phyloP scores from a whole-genome alignment of 1,140 invertebrate species.

The Cotesia typhae region DNA sequence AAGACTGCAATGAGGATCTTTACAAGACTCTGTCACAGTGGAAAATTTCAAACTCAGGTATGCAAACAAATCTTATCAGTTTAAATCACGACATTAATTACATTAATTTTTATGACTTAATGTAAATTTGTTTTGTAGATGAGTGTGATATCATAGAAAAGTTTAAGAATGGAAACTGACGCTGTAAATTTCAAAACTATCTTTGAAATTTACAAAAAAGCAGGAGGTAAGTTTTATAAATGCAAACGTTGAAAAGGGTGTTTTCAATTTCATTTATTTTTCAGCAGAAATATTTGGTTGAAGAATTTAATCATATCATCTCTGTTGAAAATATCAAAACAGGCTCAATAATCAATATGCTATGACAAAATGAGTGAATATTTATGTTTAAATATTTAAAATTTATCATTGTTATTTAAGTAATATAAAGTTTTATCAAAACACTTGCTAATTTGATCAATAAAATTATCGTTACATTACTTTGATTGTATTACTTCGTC shows the following conservation, averaged over 20 bases:
- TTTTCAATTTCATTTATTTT: too few relatives aligned
- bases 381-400: too few relatives aligned
- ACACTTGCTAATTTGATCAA: too few relatives aligned
- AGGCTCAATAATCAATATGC: background rate
- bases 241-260: too few relatives aligned
- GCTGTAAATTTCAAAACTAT: background rate
- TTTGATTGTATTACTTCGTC: too few relatives aligned
- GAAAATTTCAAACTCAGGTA: background rate
- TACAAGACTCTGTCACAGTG: background rate
- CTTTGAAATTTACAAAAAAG: too few relatives aligned
- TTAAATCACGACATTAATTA: too few relatives aligned
- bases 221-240: too few relatives aligned
- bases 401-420: too few relatives aligned
- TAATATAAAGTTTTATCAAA: too few relatives aligned
- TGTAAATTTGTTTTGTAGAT: constrained; percentile 18
- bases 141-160: background rate
- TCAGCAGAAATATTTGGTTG: background rate
- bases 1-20: constrained; percentile 19
- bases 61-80: background rate
- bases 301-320: background rate
- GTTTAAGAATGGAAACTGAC: background rate
- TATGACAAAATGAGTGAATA: background rate
- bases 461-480: too few relatives aligned
- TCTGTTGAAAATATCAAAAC: background rate
- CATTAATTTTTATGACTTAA: too few relatives aligned